A percentile compares a stretch with the other conserved stretches of the same genome.
Evolutionary conservation across 1,140 invertebrate genomes (phyloP).

Genomic region (Streblospio benedicti): DNA sequence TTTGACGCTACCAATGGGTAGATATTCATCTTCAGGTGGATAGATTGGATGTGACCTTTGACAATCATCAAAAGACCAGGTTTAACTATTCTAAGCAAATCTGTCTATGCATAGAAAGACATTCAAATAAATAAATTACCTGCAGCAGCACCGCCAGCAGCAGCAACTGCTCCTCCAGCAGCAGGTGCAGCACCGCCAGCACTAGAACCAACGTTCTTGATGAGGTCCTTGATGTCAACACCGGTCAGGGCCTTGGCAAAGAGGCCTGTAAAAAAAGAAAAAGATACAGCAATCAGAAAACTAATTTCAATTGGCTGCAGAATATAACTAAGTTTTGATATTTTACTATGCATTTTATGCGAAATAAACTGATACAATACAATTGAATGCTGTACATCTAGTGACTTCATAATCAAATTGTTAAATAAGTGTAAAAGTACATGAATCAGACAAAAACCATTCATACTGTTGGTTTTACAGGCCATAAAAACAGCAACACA

Average conservation of each 20-base stretch:
- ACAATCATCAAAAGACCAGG: too few relatives aligned
- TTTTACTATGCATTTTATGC: not conserved
- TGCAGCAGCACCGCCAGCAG: constrained; percentile 46
- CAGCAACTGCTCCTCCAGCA: constrained; percentile 56
- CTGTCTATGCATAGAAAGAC: not conserved
- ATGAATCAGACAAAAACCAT: not conserved
- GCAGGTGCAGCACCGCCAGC: constrained; percentile 73
- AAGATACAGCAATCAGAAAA: not conserved
- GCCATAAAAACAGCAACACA: not conserved
- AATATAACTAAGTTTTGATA: not conserved
- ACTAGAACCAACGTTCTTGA: constrained; percentile 88
- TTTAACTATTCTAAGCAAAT: not conserved
- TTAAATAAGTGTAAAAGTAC: not conserved
- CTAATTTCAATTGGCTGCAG: not conserved
- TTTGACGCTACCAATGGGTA: too few relatives aligned
- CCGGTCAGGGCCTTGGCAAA: constrained; percentile 96
- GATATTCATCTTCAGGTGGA: too few relatives aligned
- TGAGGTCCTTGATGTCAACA: constrained; percentile 84
- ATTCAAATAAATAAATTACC: not conserved
- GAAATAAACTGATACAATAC: not conserved
- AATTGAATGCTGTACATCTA: not conserved
- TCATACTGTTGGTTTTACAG: not conserved
- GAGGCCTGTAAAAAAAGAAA: constrained; percentile 53
- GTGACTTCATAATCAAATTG: not conserved
- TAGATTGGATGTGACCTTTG: too few relatives aligned